A percentile compares a stretch with the other conserved stretches of the same genome.
Evolutionary conservation across 2,888 invertebrate genomes (phyloP).

Genomic region (Tipula confusa): DNA sequence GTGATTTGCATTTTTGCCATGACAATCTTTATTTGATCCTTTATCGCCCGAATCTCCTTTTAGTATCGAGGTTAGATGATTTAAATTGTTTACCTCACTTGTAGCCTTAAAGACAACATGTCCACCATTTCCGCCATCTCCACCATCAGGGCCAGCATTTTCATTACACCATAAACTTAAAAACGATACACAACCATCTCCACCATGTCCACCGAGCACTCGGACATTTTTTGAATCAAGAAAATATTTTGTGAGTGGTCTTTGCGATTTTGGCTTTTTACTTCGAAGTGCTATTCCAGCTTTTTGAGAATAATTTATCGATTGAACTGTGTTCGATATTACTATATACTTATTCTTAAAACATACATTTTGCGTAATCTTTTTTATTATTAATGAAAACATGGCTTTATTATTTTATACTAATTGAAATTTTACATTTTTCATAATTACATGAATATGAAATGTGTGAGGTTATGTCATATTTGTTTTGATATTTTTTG

Average conservation of each 20-base stretch:
- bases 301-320: conserved; percentile 37
- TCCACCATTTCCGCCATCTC: conserved; percentile 94
- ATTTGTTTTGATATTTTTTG: not conserved
- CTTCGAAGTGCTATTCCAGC: conserved; percentile 49
- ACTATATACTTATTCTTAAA: not conserved
- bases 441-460: not conserved
- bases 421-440: not conserved
- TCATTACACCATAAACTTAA: conserved; percentile 77
- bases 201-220: conserved; percentile 81
- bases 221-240: conserved; percentile 66
- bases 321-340: not conserved
- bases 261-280: conserved; percentile 51
- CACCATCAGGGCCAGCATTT: conserved; percentile 90
- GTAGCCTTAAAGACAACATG: conserved; percentile 82
- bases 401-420: not conserved
- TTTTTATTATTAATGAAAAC: not conserved
- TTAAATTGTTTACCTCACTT: conserved; percentile 63
- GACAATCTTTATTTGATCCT: conserved; percentile 71
- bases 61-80: conserved; percentile 58
- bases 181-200: conserved; percentile 89
- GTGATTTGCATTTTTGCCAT: conserved; percentile 76
- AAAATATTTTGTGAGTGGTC: conserved; percentile 56
- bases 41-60: conserved; percentile 66
- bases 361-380: not conserved
- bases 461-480: not conserved